phyloP scores from a whole-genome alignment of 2,113 vertebrate genomes.

The Tragulus kanchil region DNA sequence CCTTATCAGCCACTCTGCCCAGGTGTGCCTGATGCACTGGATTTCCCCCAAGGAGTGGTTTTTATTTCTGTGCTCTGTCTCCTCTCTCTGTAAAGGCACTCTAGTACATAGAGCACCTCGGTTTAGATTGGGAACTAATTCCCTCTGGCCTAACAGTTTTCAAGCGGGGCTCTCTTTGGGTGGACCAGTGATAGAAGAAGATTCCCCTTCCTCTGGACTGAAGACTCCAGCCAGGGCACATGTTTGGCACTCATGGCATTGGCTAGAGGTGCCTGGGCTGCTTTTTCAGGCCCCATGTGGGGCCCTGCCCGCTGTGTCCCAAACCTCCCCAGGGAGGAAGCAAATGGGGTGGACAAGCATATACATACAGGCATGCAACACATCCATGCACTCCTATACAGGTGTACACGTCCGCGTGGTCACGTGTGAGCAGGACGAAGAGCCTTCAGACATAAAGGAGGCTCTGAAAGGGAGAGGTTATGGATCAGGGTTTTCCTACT shows the following conservation, averaged over 20 bases:
- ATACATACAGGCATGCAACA: background rate
- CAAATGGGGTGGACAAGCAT: background rate
- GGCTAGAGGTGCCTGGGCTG: background rate
- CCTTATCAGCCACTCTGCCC: constrained; percentile 31
- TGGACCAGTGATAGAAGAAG: background rate
- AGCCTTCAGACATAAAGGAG: background rate
- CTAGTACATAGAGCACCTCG: background rate
- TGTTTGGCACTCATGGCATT: background rate
- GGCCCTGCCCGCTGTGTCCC: background rate
- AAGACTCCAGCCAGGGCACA: background rate
- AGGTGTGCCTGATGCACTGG: background rate
- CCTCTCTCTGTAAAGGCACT: background rate
- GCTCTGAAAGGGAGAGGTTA: background rate
- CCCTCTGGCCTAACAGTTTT: background rate
- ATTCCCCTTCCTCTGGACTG: background rate
- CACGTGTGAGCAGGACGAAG: background rate
- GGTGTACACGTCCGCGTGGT: rapidly evolving
- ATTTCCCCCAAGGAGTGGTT: constrained; percentile 15
- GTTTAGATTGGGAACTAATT: background rate
- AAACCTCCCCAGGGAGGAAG: background rate
- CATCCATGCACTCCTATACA: background rate
- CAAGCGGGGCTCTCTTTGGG: background rate
- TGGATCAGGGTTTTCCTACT: background rate
- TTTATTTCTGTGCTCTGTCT: background rate
- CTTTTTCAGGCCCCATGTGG: background rate